Percentiles rank a stretch among this genome's conserved stretches.
Evolutionary conservation across 2,797 vertebrate species (phyloP).

Genomic region (Lepus townsendii): DNA sequence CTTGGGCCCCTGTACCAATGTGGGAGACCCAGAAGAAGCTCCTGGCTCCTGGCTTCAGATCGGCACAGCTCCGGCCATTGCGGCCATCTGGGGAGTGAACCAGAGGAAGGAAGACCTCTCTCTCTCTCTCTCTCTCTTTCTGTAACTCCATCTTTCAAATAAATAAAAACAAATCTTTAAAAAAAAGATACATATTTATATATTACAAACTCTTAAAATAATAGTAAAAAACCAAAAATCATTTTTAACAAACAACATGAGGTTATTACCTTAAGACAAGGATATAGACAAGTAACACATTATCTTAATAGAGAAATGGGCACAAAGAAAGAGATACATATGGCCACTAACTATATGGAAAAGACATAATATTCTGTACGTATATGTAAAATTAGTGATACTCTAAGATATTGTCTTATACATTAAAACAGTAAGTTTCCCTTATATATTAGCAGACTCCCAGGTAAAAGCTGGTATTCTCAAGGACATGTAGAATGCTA

Average conservation of each 20-base stretch:
- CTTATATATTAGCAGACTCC: not conserved
- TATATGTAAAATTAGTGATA: not conserved
- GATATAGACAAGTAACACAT: not conserved
- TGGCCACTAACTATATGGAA: not conserved
- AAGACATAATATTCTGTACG: not conserved
- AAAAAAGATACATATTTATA: not conserved
- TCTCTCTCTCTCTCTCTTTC: no score
- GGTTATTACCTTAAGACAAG: slow-evolving; percentile 3
- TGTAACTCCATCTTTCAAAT: no score
- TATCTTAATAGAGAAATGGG: not conserved
- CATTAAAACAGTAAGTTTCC: slow-evolving; percentile 21
- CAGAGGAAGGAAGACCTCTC: no score
- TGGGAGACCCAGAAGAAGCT: no score
- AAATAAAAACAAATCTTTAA: not conserved
- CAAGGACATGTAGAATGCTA: not conserved
- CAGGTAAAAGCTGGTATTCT: slow-evolving; percentile 11
- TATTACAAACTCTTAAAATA: slow-evolving; percentile 6
- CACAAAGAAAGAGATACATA: slow-evolving; percentile 52
- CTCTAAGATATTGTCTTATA: not conserved
- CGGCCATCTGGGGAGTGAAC: no score
- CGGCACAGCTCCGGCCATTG: no score
- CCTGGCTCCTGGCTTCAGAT: no score
- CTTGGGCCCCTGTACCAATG: no score
- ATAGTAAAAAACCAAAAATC: slow-evolving; percentile 40
- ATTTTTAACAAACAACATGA: slow-evolving; percentile 52